phyloP scores from a whole-genome alignment of 2,797 vertebrate genomes.

The Dallia pectoralis region DNA sequence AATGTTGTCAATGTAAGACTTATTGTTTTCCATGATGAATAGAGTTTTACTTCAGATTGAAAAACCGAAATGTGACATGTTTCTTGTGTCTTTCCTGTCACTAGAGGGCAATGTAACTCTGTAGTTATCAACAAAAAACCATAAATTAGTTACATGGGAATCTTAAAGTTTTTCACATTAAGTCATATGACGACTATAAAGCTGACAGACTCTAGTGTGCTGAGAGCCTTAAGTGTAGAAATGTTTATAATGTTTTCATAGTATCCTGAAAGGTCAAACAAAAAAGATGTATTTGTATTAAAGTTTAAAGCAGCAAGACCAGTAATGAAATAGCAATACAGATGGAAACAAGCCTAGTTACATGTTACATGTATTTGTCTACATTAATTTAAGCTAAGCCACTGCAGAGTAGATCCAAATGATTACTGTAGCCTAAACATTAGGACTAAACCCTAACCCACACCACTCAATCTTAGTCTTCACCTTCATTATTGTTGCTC shows the following conservation, averaged over 20 bases:
- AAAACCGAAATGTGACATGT: neutral
- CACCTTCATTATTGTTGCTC: neutral
- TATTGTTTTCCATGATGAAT: neutral
- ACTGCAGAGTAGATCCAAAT: neutral
- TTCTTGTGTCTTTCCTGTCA: slow-evolving; percentile 29
- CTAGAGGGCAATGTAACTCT: slow-evolving; percentile 32
- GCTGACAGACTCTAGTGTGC: neutral
- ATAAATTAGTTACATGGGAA: neutral
- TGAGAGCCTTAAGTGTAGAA: neutral
- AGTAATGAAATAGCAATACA: slow-evolving; percentile 11
- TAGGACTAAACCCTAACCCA: neutral
- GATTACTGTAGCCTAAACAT: neutral
- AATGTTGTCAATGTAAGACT: neutral
- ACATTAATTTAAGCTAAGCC: neutral
- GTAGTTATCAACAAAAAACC: neutral
- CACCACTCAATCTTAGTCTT: neutral
- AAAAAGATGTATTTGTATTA: neutral
- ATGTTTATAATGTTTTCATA: neutral
- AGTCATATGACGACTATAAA: neutral
- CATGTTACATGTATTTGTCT: neutral
- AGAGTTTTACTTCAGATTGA: neutral
- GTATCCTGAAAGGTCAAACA: neutral
- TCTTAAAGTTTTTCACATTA: neutral
- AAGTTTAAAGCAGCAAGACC: neutral
- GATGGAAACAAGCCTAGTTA: neutral